Evolutionary conservation across 2,797 vertebrate species (phyloP).

Genomic region (Enteromius paludinosus): DNA sequence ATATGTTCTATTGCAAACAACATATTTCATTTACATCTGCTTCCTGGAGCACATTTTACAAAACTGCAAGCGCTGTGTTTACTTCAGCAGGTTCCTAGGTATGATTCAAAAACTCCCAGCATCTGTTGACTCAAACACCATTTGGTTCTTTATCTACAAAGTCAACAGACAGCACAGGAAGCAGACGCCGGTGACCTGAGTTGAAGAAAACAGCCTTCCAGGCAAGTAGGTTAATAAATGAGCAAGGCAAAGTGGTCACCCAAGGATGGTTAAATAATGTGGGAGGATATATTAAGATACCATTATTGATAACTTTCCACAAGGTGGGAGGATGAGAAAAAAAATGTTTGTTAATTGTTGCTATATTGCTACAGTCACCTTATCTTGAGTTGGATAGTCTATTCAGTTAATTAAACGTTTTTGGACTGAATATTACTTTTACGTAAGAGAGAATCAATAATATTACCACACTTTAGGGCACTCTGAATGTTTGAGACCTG

Average conservation of each 20-base stretch:
- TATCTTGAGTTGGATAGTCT: conserved; percentile 1
- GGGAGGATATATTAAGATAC: background rate
- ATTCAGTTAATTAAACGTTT: background rate
- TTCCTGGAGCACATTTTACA: background rate
- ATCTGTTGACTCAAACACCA: conserved; percentile 25
- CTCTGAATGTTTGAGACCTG: background rate
- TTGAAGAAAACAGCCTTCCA: conserved; percentile 2
- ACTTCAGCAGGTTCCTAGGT: background rate
- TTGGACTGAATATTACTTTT: background rate
- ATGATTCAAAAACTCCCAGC: conserved; percentile 1
- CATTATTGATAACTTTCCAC: background rate
- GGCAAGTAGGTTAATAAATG: conserved; percentile 5
- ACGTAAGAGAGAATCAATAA: background rate
- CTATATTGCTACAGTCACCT: background rate
- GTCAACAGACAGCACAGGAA: conserved; percentile 28
- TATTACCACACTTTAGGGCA: background rate
- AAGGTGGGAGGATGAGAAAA: background rate
- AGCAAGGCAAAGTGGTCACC: conserved; percentile 3
- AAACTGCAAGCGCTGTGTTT: background rate
- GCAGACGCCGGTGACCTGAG: background rate
- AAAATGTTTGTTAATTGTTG: background rate
- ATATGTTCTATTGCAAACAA: background rate
- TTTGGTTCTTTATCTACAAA: conserved; percentile 34
- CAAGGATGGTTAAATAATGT: background rate
- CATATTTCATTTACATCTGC: conserved; percentile 2